Conservation (phyloP, 2,113 vertebrate species). For the Morphnarchus princeps region DNA sequence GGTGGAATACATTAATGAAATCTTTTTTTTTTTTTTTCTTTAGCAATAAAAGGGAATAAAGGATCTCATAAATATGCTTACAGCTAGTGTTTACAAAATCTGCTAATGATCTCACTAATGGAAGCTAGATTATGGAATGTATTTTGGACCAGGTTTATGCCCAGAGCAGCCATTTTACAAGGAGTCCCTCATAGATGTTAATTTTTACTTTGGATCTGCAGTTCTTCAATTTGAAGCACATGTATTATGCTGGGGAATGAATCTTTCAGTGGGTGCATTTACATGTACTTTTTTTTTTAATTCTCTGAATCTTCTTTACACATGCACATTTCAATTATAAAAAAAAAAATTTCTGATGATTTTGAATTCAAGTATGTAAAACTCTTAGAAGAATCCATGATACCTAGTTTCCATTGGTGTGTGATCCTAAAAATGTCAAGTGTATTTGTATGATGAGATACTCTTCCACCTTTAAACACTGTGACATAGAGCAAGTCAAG, state of each 20-base stretch:
- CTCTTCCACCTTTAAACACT: background rate
- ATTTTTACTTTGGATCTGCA: background rate
- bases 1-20: background rate
- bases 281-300: background rate
- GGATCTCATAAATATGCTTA: conserved; percentile 35
- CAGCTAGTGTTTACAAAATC: conserved; percentile 59
- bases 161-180: background rate
- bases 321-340: background rate
- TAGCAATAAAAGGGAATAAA: background rate
- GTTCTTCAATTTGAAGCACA: background rate
- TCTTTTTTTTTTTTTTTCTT: background rate
- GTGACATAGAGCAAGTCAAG: background rate
- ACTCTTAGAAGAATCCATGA: background rate
- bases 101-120: conserved; percentile 37
- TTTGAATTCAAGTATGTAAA: background rate
- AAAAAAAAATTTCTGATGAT: background rate
- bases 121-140: conserved; percentile 27
- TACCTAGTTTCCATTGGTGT: background rate
- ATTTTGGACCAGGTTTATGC: conserved; percentile 10
- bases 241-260: background rate
- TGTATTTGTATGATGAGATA: background rate
- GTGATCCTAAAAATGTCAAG: background rate
- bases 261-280: background rate
- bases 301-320: background rate
- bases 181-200: background rate